Percentiles rank a stretch among this genome's conserved stretches.
Evolutionary conservation across 2,113 vertebrate genomes (phyloP).

Genomic region (Thermophis baileyi): DNA sequence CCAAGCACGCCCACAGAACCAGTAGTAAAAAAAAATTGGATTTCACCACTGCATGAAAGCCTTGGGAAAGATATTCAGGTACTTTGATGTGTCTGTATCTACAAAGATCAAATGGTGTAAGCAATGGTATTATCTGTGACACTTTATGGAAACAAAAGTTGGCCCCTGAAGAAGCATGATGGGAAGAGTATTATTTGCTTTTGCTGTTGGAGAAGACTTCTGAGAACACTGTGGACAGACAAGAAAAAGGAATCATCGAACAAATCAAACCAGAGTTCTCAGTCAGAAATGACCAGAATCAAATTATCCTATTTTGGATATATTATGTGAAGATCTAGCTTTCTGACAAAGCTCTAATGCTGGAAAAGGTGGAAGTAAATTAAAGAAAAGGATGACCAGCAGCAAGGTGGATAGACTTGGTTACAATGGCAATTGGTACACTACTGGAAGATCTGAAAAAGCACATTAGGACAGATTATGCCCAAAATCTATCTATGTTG

Average conservation of each 20-base stretch:
- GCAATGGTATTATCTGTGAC: background rate
- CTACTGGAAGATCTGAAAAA: background rate
- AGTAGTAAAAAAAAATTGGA: too few species aligned
- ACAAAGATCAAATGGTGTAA: background rate
- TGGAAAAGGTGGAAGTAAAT: background rate
- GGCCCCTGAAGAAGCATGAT: background rate
- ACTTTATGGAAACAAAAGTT: background rate
- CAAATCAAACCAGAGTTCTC: background rate
- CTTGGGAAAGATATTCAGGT: background rate
- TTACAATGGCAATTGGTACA: background rate
- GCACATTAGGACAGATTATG: background rate
- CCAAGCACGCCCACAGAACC: too few species aligned
- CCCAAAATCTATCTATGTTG: background rate
- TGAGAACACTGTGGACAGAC: background rate
- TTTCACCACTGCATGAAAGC: too few species aligned
- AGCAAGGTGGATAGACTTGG: background rate
- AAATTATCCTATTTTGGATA: background rate
- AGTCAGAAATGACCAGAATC: background rate
- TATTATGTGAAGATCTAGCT: background rate
- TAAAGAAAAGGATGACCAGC: background rate
- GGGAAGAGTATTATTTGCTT: background rate
- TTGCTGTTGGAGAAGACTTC: background rate
- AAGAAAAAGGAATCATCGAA: background rate
- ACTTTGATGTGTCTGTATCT: background rate
- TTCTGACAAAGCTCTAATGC: background rate